Conservation (phyloP, 1,140 invertebrate genomes). For the Philopotamus ludificatus region DNA sequence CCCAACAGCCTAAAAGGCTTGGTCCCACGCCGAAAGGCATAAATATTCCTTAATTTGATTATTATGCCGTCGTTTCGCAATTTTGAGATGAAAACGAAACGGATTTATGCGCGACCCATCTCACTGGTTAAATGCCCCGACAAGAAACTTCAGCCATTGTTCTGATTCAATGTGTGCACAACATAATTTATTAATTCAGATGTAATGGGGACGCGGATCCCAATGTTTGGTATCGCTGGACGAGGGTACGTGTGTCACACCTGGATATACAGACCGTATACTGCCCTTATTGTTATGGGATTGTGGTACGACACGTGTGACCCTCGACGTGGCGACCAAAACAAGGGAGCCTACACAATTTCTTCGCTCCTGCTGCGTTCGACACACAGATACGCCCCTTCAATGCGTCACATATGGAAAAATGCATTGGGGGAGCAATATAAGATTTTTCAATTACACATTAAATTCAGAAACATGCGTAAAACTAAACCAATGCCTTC, state of each 20-base stretch:
- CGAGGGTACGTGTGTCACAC: neutral
- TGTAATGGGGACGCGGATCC: too few relatives aligned
- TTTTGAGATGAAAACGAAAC: neutral
- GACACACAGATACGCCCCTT: too few relatives aligned
- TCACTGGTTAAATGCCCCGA: neutral
- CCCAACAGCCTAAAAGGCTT: neutral
- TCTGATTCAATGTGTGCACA: neutral
- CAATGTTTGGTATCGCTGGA: too few relatives aligned
- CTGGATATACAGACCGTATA: constrained; percentile 1
- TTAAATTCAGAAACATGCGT: too few relatives aligned
- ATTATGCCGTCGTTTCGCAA: neutral
- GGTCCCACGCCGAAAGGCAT: neutral
- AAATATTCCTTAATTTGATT: neutral
- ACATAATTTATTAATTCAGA: neutral
- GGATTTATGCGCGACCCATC: neutral
- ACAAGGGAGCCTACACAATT: neutral
- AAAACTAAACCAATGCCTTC: too few relatives aligned
- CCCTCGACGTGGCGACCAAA: neutral
- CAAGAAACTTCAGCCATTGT: neutral
- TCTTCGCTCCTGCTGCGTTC: too few relatives aligned
- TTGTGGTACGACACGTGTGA: neutral
- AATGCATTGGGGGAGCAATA: neutral
- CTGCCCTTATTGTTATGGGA: neutral
- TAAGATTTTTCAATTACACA: too few relatives aligned
- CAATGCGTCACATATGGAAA: too few relatives aligned